phyloP scores from a whole-genome alignment of 53 echinoderm and acorn worm genomes.

The Holothuria scabra region DNA sequence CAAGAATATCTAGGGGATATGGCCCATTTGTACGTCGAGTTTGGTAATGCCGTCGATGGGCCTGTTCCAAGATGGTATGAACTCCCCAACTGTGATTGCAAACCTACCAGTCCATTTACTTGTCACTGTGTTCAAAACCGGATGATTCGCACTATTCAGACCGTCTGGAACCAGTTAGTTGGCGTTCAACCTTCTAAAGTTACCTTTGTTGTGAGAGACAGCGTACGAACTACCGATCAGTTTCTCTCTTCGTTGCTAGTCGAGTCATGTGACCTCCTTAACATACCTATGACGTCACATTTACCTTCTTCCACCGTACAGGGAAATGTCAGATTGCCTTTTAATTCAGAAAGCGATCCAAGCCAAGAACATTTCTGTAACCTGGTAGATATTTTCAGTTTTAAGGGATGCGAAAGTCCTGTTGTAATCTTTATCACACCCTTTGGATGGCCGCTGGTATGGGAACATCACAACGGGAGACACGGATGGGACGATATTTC shows the following conservation, averaged over 20 bases:
- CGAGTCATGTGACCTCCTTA: conserved; percentile 31
- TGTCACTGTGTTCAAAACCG: conserved; percentile 52
- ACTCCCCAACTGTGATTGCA: conserved; percentile 47
- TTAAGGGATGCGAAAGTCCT: conserved; percentile 68
- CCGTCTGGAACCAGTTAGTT: conserved; percentile 40
- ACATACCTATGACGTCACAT: conserved; percentile 33
- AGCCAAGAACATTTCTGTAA: background rate
- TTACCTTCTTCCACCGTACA: background rate
- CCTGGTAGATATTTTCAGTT: conserved; percentile 69
- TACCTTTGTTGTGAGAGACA: conserved; percentile 55
- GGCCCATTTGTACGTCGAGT: conserved; percentile 35
- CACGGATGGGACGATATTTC: conserved; percentile 74
- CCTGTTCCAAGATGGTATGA: conserved; percentile 59
- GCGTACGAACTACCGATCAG: conserved; percentile 35
- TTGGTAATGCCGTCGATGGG: conserved; percentile 57
- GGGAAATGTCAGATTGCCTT: no score
- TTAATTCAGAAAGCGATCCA: background rate
- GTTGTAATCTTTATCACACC: conserved; percentile 61
- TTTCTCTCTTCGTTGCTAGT: conserved; percentile 38
- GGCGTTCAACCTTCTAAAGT: conserved; percentile 45
- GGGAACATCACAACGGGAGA: conserved; percentile 59
- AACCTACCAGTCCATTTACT: conserved; percentile 27
- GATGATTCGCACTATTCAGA: conserved; percentile 17
- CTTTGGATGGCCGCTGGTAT: conserved; percentile 62
- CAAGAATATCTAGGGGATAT: conserved; percentile 50